Evolutionary conservation across 2,888 invertebrate species (phyloP).

Genomic region (Sinohyriopsis cumingii): DNA sequence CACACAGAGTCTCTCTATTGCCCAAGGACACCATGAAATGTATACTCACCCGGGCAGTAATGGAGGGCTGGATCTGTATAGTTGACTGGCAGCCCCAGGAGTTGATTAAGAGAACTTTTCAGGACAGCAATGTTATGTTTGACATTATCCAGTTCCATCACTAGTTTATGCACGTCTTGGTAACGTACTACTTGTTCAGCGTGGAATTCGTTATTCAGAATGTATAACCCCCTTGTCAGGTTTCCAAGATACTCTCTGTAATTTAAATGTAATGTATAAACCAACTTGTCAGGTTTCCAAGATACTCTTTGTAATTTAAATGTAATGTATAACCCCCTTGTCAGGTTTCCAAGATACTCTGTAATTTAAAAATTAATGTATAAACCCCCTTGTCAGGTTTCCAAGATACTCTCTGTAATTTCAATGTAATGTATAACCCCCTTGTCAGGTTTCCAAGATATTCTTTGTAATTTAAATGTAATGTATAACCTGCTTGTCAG

Average conservation of each 20-base stretch:
- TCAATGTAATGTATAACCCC: constrained; percentile 9
- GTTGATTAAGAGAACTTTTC: constrained; percentile 11
- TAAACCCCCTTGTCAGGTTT: constrained; percentile 22
- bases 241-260: constrained; percentile 28
- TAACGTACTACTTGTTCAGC: constrained; percentile 20
- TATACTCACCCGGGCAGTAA: too few relatives aligned
- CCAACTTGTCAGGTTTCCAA: constrained; percentile 24
- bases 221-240: constrained; percentile 21
- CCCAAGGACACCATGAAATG: too few relatives aligned
- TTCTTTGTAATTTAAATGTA: constrained; percentile 11
- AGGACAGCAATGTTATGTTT: constrained; percentile 17
- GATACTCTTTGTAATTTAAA: constrained; percentile 15
- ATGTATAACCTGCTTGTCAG: constrained; percentile 20
- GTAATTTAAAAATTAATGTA: constrained; percentile 8
- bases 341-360: constrained; percentile 25
- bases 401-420: constrained; percentile 22
- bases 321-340: constrained; percentile 16
- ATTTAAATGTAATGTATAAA: constrained; percentile 14
- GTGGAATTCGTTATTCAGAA: constrained; percentile 30
- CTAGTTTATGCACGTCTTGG: constrained; percentile 33
- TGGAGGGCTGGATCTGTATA: too few relatives aligned
- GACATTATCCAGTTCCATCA: constrained; percentile 16
- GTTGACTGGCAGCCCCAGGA: too few relatives aligned
- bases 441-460: constrained; percentile 25
- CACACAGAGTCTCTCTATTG: too few relatives aligned